phyloP scores from a whole-genome alignment of 2,113 vertebrate species.

The Serinus canaria region DNA sequence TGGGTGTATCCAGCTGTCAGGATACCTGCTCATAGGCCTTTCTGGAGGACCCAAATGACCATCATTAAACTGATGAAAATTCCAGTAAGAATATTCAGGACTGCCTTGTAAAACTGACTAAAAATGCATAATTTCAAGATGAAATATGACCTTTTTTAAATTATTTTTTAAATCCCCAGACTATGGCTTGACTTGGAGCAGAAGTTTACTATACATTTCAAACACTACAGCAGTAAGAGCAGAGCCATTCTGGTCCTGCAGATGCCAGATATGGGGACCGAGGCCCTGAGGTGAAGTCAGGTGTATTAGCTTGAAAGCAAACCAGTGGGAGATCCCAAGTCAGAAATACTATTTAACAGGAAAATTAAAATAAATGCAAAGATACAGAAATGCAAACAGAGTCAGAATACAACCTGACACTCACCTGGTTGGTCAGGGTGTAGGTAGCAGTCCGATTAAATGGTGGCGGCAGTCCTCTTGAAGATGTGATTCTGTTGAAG shows the following conservation, averaged over 20 bases:
- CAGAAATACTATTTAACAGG: not conserved
- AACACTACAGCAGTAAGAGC: not conserved
- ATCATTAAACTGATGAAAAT: not conserved
- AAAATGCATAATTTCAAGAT: not conserved
- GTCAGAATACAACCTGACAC: not conserved
- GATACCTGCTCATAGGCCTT: not conserved
- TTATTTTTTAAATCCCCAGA: not conserved
- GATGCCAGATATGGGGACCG: not conserved
- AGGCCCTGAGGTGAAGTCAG: not conserved
- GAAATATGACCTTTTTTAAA: not conserved
- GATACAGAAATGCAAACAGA: not conserved
- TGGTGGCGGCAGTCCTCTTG: not conserved
- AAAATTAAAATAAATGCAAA: not conserved
- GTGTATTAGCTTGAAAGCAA: not conserved
- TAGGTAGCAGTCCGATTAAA: not conserved
- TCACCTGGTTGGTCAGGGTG: not conserved
- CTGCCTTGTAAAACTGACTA: not conserved
- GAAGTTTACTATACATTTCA: not conserved
- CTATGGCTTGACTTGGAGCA: not conserved
- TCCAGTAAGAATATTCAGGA: not conserved
- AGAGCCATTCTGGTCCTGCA: not conserved
- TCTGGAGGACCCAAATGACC: not conserved
- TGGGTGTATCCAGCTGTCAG: not conserved
- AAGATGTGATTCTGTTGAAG: not conserved
- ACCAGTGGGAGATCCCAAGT: not conserved